phyloP scores from a whole-genome alignment of 2,888 invertebrate species.

The Boloria euphrosyne region DNA sequence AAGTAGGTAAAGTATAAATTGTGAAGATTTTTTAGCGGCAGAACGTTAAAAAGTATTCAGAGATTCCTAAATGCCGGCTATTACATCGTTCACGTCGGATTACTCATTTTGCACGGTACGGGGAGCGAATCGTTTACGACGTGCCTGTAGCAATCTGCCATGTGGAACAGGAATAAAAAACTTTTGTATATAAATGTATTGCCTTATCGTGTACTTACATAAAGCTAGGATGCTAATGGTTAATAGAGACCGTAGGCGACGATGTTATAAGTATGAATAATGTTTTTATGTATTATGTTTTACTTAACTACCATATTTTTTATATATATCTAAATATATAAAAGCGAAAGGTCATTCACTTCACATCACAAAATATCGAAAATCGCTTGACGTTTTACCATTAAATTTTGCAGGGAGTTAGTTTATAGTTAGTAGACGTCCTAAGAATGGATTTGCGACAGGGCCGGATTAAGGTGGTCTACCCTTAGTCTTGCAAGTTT shows the following conservation, averaged over 20 bases:
- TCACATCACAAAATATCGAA: no score
- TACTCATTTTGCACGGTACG: conserved; percentile 30
- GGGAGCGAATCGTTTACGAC: conserved; percentile 16
- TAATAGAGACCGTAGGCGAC: neutral
- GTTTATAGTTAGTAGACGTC: no score
- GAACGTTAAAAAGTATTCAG: conserved; percentile 19
- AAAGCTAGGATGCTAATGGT: no score
- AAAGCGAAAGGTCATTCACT: no score
- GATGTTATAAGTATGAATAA: neutral
- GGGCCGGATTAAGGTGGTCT: no score
- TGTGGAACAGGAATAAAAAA: conserved; percentile 18
- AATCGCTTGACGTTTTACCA: no score
- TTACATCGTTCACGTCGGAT: conserved; percentile 22
- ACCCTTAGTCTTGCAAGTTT: no score
- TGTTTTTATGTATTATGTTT: neutral
- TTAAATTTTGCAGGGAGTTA: no score
- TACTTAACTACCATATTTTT: neutral
- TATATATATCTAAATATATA: no score
- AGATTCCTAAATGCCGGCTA: conserved; percentile 18
- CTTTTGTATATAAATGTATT: neutral
- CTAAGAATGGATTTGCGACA: no score
- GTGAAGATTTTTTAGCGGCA: conserved; percentile 15
- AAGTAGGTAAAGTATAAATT: neutral
- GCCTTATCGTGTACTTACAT: neutral
- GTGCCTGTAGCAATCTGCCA: conserved; percentile 12